Percentiles rank a stretch among this genome's conserved stretches.
Conservation (phyloP, 2,113 vertebrate species). For the human region DNA sequence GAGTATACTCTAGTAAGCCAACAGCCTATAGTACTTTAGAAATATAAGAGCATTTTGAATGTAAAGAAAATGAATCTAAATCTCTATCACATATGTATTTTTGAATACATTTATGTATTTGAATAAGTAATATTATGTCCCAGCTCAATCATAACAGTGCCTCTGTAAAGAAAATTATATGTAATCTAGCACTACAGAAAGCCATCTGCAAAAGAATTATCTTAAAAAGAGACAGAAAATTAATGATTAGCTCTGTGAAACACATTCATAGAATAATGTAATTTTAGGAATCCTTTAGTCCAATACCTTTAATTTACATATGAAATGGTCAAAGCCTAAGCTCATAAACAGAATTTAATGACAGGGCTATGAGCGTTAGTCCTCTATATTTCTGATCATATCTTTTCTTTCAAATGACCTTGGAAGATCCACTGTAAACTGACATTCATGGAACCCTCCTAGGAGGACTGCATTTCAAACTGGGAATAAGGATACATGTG, state of each 20-base stretch:
- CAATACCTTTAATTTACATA: background rate
- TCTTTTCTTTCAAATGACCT: background rate
- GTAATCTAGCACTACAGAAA: background rate
- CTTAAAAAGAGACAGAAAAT: conserved; percentile 9
- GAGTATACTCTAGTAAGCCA: background rate
- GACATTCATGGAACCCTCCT: background rate
- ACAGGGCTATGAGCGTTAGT: background rate
- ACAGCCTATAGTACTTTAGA: background rate
- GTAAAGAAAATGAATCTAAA: conserved; percentile 32
- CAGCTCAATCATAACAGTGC: background rate
- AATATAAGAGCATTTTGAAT: conserved; percentile 47
- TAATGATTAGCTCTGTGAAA: conserved; percentile 27
- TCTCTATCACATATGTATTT: background rate
- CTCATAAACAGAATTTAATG: background rate
- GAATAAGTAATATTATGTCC: background rate
- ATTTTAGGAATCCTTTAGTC: background rate
- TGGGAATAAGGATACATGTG: background rate
- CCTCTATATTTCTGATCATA: background rate
- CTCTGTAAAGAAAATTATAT: conserved; percentile 46
- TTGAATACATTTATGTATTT: conserved; percentile 3
- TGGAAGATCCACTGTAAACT: background rate
- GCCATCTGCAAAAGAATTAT: conserved; percentile 11
- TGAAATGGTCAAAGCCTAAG: background rate
- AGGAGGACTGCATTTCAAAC: background rate
- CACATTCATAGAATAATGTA: background rate